Conservation (phyloP, 2,888 invertebrate genomes). For the Stegana nigrithorax region DNA sequence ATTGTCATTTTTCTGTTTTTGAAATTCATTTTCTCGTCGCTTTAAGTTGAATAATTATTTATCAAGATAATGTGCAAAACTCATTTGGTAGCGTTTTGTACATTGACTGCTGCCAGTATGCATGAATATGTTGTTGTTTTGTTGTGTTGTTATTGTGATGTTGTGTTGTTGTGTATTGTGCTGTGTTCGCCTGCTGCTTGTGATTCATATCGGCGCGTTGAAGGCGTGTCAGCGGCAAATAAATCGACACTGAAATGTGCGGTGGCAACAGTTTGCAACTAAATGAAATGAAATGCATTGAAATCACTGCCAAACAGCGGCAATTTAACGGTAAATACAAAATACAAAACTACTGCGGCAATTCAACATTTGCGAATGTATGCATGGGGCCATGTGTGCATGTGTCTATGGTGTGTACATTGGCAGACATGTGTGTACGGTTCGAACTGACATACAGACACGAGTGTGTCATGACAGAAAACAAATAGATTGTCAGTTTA, state of each 20-base stretch:
- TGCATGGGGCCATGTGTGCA: too few species aligned
- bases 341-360: too few species aligned
- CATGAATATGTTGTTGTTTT: background rate
- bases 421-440: background rate
- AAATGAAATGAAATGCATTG: background rate
- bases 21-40: background rate
- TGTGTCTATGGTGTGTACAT: too few species aligned
- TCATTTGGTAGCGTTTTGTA: background rate
- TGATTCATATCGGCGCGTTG: constrained; percentile 13
- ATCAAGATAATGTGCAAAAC: constrained; percentile 51
- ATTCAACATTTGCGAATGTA: too few species aligned
- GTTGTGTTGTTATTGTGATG: too few species aligned
- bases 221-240: constrained; percentile 17
- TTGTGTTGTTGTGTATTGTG: background rate
- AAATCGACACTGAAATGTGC: constrained; percentile 7
- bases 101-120: background rate
- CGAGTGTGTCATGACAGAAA: background rate
- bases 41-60: constrained; percentile 58
- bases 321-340: too few species aligned
- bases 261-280: constrained; percentile 7
- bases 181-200: background rate
- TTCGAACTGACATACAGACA: background rate
- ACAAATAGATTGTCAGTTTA: background rate
- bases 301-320: background rate
- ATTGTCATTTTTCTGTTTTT: constrained; percentile 13